These are phyloP conservation scores for Heteractis magnifica DNA, from an alignment of 92 coral and sea anemone species.

Conservation along the genomic window DNA sequence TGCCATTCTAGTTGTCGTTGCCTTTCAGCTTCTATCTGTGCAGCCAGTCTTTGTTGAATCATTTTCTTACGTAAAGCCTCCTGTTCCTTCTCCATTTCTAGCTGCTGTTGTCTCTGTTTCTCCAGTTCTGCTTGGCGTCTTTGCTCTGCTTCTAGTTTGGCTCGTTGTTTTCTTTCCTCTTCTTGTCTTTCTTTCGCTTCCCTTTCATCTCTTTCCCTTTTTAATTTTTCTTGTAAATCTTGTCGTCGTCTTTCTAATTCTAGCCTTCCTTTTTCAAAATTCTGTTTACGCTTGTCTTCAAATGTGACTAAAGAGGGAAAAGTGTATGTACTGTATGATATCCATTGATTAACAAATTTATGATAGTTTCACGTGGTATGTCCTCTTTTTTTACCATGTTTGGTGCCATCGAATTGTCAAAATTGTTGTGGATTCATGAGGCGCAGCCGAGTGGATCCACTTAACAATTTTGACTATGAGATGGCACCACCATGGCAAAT, in stretches of 20 bases:
- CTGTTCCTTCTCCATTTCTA: constrained; percentile 98
- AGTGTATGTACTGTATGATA: background rate
- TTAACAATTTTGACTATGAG: too few species aligned
- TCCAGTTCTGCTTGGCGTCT: constrained; percentile 95
- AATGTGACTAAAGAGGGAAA: constrained; percentile 67
- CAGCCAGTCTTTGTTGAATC: constrained; percentile 96
- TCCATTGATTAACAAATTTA: too few species aligned
- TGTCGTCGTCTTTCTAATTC: constrained; percentile 93
- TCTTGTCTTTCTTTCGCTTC: constrained; percentile 80
- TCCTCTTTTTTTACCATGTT: too few species aligned
- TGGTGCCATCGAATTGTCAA: too few species aligned
- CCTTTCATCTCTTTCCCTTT: constrained; percentile 78
- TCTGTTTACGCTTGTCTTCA: constrained; percentile 94
- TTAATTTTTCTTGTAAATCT: constrained; percentile 84
- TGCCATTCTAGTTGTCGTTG: constrained; percentile 98
- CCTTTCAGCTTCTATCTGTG: constrained; percentile 94
- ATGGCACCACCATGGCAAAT: too few species aligned
- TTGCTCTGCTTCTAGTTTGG: constrained; percentile 96
- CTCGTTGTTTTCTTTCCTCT: constrained; percentile 89
- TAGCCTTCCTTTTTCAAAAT: constrained; percentile 94
- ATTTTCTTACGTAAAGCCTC: constrained; percentile 92
- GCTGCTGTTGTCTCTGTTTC: constrained; percentile 91
- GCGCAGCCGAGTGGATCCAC: too few species aligned
- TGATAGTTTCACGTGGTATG: too few species aligned
- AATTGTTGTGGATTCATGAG: too few species aligned